Base-by-base conservation (phyloP, 2,888 invertebrate genomes). In the Malthinus flaveolus region DNA sequence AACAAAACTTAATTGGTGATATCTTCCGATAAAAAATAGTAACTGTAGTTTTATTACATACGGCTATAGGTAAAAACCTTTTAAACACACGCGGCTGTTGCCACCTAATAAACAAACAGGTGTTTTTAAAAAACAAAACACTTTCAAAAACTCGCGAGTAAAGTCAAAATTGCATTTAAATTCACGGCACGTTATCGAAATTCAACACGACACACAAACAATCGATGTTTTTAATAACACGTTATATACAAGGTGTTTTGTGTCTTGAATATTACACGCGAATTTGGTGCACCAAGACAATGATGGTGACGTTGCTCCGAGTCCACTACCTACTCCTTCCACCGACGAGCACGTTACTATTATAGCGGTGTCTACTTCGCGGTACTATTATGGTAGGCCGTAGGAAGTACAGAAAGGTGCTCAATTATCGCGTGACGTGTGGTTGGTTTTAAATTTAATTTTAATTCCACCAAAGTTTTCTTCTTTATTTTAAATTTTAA, bases 351-450 rank as follows among this genome's bases (percentile, higher is more conserved):
- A 55, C 44, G 51, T 50, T 49, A 37, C 44, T 15, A 52, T 51
- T 59, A 56, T 56, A 51, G 55, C 59, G 47, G 52, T 59, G 45
- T 49, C 13, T 50, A 46, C 36, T 46, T 54, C 34, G 54, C 51
- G 47, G 31, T 47, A 36, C 44, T 48, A 55, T 59, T 59, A 52
- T 59, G 59, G 48, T 48, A 59, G 59, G 56, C 48, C 59, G 59
- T 59, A 59, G 59, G 59, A 59, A 59, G 59, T 56, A 23, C 59
- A 59, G 37, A 51, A 49, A 59, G 59, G 56, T 59, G 55, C 56
- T 56, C 55, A 47, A 12, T 46, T 37, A 51, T 47, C 55, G 51
- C 55, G 23, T 23, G 23, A 23, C 23, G 23, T 23, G 23, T 23
- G 23, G 23, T 23, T 23, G 23, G 5, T 23, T 23, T 23, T 23